phyloP scores from a whole-genome alignment of 2,797 vertebrate species.

The Bradypus variegatus region DNA sequence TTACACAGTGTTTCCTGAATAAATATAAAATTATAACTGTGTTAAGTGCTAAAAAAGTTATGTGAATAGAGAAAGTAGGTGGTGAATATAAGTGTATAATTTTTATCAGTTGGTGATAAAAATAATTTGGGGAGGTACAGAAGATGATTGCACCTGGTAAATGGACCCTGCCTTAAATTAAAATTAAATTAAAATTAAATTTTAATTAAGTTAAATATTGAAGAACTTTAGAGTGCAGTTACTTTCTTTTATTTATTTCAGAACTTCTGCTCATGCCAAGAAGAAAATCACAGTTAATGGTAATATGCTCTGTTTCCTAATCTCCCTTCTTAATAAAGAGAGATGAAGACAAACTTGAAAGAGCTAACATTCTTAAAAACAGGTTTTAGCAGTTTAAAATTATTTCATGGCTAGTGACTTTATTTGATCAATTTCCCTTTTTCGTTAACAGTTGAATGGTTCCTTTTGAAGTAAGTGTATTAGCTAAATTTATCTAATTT shows the following conservation, averaged over 20 bases:
- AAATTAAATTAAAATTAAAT: not conserved
- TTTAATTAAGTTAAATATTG: not conserved
- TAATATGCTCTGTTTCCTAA: not conserved
- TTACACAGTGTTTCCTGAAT: too few relatives aligned
- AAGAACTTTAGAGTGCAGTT: not conserved
- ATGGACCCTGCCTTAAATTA: not conserved
- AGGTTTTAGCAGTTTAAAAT: not conserved
- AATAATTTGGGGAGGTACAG: not conserved
- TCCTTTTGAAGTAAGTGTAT: not conserved
- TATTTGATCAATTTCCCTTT: not conserved
- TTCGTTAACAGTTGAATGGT: not conserved
- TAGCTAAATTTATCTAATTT: not conserved
- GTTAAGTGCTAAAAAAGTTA: not conserved
- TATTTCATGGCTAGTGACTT: not conserved
- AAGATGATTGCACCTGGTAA: not conserved
- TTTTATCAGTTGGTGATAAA: not conserved
- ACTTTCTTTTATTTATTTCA: not conserved
- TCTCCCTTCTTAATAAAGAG: not conserved
- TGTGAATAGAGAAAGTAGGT: not conserved
- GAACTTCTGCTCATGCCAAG: not conserved
- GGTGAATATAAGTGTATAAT: not conserved
- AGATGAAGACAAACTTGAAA: not conserved
- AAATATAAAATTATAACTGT: too few relatives aligned
- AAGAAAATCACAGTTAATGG: not conserved
- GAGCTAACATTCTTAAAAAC: not conserved